Evolutionary conservation across 2,797 vertebrate genomes (phyloP), one percentile per base, ranked within the genome.

Genomic region (Sternotherus odoratus): DNA sequence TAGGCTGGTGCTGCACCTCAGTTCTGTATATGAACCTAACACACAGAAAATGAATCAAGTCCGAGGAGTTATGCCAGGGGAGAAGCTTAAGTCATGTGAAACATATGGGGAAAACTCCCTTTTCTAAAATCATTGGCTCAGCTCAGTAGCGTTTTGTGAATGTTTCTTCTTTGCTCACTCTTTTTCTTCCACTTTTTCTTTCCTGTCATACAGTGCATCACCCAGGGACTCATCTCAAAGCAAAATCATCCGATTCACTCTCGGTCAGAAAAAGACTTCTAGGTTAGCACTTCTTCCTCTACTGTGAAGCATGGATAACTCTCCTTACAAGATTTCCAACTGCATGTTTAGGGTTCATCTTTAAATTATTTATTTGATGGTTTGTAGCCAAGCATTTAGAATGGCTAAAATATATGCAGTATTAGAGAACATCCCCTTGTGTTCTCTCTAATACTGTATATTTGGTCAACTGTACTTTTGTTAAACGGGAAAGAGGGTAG

Each of bases 241-340:
- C 99, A 99, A 99, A 99, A 98, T 99, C 95, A 99, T 99, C 99
- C 99, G 98, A 98, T 99, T 99, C 99, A 98, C 99, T 98, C 98
- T 99, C 97, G 99, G 99, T 99, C 99, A 99, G 98, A 99, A 98
- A 99, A 99, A 99, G 98, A 98, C 98, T 97, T 99, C 99, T 99
- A 99, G 99, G 99, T 99, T 98, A 99, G 99, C 98, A 81, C 86
- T 97, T 94, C 95, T 95, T 94, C 96, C 85, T 96, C 94, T 97
- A 96, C 96, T 82, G 91, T 95, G 93, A 97, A 98, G 98, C 98
- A 98, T 98, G 98, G 94, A 12, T 92, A 93, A 92, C 90, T 89
- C 93, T 83, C 91, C 82, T 90, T 91, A 93, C 95, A 92, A 39
- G 79, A 91, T 85, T 86, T 78, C 80, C 92, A 43, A 30, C 79